Conservation (phyloP, 2,113 vertebrate species). For the Tyto alba region DNA sequence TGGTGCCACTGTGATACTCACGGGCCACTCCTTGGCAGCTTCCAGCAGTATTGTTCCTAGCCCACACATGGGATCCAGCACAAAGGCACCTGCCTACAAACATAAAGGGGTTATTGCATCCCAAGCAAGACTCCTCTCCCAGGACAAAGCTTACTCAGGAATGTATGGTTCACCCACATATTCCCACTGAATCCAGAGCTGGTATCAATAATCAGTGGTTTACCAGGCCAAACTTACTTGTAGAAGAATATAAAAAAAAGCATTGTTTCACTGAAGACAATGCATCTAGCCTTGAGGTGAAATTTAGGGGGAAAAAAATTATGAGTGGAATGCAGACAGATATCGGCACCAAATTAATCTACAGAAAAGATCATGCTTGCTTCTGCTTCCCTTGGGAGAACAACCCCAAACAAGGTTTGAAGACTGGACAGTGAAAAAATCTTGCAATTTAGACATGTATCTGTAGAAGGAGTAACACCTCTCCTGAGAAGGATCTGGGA, state of each 20-base stretch:
- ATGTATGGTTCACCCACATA: neutral
- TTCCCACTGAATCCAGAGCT: neutral
- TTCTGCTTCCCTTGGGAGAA: neutral
- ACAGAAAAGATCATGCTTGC: neutral
- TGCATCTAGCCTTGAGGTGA: neutral
- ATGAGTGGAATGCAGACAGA: neutral
- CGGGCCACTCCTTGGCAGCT: conserved; percentile 86
- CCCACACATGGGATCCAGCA: conserved; percentile 94
- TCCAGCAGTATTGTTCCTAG: conserved; percentile 88
- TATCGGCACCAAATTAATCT: neutral
- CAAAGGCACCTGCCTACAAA: conserved; percentile 75
- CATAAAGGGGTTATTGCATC: neutral
- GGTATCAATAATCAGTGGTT: neutral
- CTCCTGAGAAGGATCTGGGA: neutral
- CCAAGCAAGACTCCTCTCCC: neutral
- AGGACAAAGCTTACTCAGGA: neutral
- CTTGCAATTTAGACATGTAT: neutral
- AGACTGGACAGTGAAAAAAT: neutral
- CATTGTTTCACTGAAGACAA: neutral
- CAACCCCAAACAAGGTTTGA: neutral
- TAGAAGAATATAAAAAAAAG: neutral
- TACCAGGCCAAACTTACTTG: neutral
- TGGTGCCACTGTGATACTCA: conserved; percentile 49
- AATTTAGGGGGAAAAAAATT: neutral
- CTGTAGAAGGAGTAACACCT: neutral